Conservation (phyloP, 1,140 invertebrate genomes). For the Zaprionus capensis region DNA sequence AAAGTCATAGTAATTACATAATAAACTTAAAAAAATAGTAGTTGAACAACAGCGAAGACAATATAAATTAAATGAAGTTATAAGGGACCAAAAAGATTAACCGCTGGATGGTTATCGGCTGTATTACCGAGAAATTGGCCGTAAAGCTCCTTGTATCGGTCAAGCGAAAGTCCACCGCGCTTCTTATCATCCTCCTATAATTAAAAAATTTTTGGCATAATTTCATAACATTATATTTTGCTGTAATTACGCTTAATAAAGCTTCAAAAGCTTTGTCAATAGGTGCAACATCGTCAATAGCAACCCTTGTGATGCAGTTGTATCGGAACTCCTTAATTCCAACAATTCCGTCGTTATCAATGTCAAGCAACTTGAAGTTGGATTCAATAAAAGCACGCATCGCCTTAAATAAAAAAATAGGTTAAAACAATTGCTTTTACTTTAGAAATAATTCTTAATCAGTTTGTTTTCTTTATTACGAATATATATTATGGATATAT, state of each 20-base stretch:
- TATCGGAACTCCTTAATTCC: constrained; percentile 92
- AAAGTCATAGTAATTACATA: constrained; percentile 81
- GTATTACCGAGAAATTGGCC: constrained; percentile 92
- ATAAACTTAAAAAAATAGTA: constrained; percentile 80
- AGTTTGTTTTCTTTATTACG: background rate
- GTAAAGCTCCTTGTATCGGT: constrained; percentile 92
- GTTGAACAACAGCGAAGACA: constrained; percentile 84
- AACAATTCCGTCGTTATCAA: constrained; percentile 91
- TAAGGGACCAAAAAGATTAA: constrained; percentile 92
- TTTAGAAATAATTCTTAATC: background rate
- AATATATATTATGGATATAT: constrained; percentile 43
- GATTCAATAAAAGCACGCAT: constrained; percentile 93
- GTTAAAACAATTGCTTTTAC: background rate
- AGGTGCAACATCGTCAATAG: constrained; percentile 89
- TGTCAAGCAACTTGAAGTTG: constrained; percentile 92
- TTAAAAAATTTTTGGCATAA: background rate
- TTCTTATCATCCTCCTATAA: constrained; percentile 91
- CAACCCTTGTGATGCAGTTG: constrained; percentile 91
- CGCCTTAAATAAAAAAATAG: constrained; percentile 84
- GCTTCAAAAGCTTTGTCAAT: constrained; percentile 91
- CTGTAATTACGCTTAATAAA: constrained; percentile 89
- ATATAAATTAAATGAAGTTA: constrained; percentile 64
- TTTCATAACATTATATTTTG: background rate
- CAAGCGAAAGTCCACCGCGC: constrained; percentile 90
- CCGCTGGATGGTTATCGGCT: constrained; percentile 89